phyloP scores from a whole-genome alignment of 1,140 invertebrate genomes.

The Heliothis subflexa region DNA sequence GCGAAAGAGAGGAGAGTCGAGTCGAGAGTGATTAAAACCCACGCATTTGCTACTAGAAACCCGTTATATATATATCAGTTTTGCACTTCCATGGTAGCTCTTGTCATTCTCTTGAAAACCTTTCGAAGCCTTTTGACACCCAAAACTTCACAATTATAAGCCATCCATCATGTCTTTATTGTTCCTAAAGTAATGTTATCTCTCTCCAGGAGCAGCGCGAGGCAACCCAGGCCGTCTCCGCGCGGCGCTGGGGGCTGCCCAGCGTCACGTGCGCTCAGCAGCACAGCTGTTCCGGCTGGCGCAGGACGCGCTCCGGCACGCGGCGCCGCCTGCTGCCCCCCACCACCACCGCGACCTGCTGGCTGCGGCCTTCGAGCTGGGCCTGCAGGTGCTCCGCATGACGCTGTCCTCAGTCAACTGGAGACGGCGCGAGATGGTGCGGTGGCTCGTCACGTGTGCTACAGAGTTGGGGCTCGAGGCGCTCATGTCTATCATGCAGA shows the following conservation, averaged over 20 bases:
- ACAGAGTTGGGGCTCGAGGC: conserved; percentile 93
- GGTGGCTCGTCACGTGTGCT: conserved; percentile 95
- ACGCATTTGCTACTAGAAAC: too few species aligned
- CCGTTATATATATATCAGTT: too few species aligned
- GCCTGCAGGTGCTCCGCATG: conserved; percentile 94
- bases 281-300: conserved; percentile 94
- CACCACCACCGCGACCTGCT: conserved; percentile 90
- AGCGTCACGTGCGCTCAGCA: conserved; percentile 93
- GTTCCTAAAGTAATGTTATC: neutral
- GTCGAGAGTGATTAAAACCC: too few species aligned
- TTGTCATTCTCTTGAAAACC: too few species aligned
- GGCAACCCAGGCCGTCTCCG: conserved; percentile 90
- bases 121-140: too few species aligned
- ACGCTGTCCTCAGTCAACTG: conserved; percentile 93
- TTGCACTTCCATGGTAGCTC: too few species aligned
- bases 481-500: conserved; percentile 93
- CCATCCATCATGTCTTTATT: neutral
- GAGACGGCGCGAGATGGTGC: conserved; percentile 93
- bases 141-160: too few species aligned
- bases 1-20: too few species aligned
- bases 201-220: conserved; percentile 74
- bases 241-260: conserved; percentile 91
- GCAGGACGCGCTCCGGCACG: conserved; percentile 94
- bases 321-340: conserved; percentile 90
- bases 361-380: conserved; percentile 93